Evolutionary conservation across 1,140 invertebrate genomes (phyloP), one percentile per base, ranked within the genome.

Genomic region (Drosophila littoralis): DNA sequence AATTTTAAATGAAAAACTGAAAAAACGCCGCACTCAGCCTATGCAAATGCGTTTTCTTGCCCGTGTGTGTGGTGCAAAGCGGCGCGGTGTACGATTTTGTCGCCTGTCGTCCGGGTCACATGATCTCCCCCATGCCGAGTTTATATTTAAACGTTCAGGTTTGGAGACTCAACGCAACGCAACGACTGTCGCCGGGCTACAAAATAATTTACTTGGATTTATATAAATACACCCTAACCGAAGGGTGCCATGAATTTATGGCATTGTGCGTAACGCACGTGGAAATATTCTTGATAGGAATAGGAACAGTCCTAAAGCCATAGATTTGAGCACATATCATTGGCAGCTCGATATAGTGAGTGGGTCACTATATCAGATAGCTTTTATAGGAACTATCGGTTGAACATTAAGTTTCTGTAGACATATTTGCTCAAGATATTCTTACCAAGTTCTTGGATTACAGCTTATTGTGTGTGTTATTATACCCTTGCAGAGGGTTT

Each of bases 41-140:
- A n/a, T 51, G 48, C 48, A 32, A 38, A 45, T 38, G 32, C 50
- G 51, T n/a, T 40, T 65, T 15, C 33, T 6, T 5, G 9, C 32
- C 15, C 22, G 38, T 42, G 0, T 15, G 43, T 17, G 15, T 54
- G 33, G 13, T 54, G 32, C 13, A 17, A n/a, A 13, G 51, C 51
- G 51, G 32, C 36, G 5, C 32, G 51, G 8, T 46, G 15, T 17
- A 36, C 51, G 33, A 10, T 28, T 60, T 65, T 76, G 79, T 81
- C 78, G 60, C 51, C 60, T 46, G 60, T 35, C 13, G 68, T 15
- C 43, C 58, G 36, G 60, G 77, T 83, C 83, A 88, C 80, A 83
- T 84, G 83, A 89, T 89, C 84, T 89, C 77, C 84, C 84, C 84
- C 84, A 88, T 88, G 84, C 84, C 83, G 78, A 90, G 84, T 84